Evolutionary conservation across 2,113 vertebrate species (phyloP), one percentile per base, ranked within the genome.

Genomic region (Falco punctatus): DNA sequence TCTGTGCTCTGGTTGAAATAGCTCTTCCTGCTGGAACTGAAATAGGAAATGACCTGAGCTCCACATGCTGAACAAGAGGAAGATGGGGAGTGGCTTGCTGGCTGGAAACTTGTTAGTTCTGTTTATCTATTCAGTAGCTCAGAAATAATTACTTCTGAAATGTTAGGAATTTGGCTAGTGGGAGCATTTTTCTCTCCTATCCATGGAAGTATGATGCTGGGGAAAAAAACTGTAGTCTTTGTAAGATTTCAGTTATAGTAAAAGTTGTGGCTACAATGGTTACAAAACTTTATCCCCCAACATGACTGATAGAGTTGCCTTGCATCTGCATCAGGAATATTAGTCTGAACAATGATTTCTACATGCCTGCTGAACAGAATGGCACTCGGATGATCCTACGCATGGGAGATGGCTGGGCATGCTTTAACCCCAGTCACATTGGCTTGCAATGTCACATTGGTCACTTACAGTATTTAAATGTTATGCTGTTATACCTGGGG

Each of bases 1-100:
- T 90, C 88, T 95, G 67, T 70, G 73, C 48, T 66, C 32, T 92
- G 71, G 84, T 46, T 92, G 90, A 77, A 96, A 86, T 72, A 70
- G 54, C 81, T 92, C 46, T 97, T 97, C 96, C 97, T 96, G 96
- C 88, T 70, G 92, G 73, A 89, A n/a, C 59, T 1, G 0, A 51
- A 61, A 12, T 91, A 1, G 94, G 96, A 97, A 97, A 87, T 79
- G 92, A 62, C 77, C 81, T 58, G 92, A 91, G 69, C 88, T 72
- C 1, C 91, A 72, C 38, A 26, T 1, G 4, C 75, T 64, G 48
- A 69, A 51, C 77, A 26, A 54, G 86, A 94, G 95, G 92, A 96
- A 94, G 92, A 32, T 19, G 73, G 48, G 96, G 83, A 89, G 91
- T 72, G 88, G 61, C 65, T 92, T 96, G 32, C 54, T 91, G 86